Evolutionary conservation across 2,797 vertebrate genomes (phyloP).

Genomic region (Mormyrus hasselquistii): DNA sequence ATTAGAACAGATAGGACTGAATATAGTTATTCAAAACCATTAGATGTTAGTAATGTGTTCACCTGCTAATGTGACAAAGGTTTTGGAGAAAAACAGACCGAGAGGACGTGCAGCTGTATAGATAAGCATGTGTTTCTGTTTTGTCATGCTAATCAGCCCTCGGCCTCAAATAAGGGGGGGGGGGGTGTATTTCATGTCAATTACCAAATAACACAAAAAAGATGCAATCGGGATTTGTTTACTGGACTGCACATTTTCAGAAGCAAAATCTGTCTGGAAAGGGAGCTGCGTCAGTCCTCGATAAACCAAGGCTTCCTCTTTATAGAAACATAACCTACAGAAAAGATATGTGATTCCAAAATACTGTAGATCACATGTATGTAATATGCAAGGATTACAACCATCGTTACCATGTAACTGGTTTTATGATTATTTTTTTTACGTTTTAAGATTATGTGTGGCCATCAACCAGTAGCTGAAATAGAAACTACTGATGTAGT

Average conservation of each 20-base stretch:
- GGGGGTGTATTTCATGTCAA: not conserved
- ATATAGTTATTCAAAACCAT: not conserved
- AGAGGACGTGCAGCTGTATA: not conserved
- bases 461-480: not conserved
- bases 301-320: not conserved
- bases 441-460: not conserved
- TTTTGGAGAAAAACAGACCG: not conserved
- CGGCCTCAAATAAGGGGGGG: not conserved
- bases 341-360: not conserved
- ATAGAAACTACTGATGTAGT: not conserved
- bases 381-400: not conserved
- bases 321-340: not conserved
- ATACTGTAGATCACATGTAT: not conserved
- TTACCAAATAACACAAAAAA: not conserved
- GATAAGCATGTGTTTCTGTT: not conserved
- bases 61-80: not conserved
- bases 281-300: not conserved
- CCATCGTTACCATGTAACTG: not conserved
- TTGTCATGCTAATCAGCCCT: conserved; percentile 7
- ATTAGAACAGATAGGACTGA: not conserved
- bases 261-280: not conserved
- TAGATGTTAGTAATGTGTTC: not conserved
- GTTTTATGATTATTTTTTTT: not conserved
- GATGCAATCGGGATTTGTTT: not conserved
- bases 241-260: not conserved